Evolutionary conservation across 2,797 vertebrate species (phyloP).

Genomic region (Parotocinclus haroldoi): DNA sequence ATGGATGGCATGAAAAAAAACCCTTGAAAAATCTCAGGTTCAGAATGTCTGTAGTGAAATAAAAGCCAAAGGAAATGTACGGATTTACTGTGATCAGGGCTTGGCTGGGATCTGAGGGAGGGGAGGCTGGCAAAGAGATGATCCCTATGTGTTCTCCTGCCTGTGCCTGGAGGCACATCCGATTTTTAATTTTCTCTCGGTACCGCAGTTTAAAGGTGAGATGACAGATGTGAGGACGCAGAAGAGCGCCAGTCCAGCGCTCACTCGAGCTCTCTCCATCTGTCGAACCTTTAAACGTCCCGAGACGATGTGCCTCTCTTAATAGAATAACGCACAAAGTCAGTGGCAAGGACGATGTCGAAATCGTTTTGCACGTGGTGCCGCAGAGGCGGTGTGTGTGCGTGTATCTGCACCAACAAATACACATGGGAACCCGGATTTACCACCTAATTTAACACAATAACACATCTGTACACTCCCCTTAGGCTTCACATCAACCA

Average conservation of each 20-base stretch:
- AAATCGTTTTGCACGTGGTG: slow-evolving; percentile 24
- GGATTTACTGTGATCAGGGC: too few relatives aligned
- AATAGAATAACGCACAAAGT: slow-evolving; percentile 40
- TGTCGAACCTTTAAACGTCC: slow-evolving; percentile 37
- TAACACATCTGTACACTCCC: background rate
- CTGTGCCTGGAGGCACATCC: too few relatives aligned
- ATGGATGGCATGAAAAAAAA: too few relatives aligned
- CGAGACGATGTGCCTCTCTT: slow-evolving; percentile 32
- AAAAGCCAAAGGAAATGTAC: too few relatives aligned
- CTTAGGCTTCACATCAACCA: background rate
- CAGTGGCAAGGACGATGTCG: slow-evolving; percentile 30
- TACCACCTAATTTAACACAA: background rate
- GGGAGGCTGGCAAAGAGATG: too few relatives aligned
- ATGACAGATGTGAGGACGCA: too few relatives aligned
- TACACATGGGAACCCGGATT: slow-evolving; percentile 9
- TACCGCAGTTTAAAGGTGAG: too few relatives aligned
- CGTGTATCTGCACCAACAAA: slow-evolving; percentile 22
- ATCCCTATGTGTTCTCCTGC: too few relatives aligned
- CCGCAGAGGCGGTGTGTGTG: background rate
- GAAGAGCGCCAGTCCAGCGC: slow-evolving; percentile 8
- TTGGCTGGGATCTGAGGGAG: too few relatives aligned
- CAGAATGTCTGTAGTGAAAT: too few relatives aligned
- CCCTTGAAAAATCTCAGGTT: too few relatives aligned
- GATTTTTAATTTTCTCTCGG: too few relatives aligned
- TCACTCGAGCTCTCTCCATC: slow-evolving; percentile 35